These are phyloP conservation scores for Galeruca laticollis DNA, from an alignment of 2,888 invertebrate genomes.

Conservation along the genomic window DNA sequence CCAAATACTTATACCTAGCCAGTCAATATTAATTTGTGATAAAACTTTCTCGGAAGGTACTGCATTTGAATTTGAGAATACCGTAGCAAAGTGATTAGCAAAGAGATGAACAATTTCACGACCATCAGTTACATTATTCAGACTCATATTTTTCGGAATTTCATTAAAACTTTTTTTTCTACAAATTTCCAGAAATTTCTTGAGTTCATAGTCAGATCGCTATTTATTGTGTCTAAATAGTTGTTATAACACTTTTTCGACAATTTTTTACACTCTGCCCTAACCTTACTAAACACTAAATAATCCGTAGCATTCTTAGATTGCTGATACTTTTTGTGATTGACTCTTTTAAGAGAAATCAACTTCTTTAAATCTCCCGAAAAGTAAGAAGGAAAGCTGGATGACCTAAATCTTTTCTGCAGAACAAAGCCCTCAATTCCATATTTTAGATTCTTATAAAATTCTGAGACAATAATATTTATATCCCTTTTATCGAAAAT, in stretches of 20 bases:
- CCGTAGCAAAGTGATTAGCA: too few species aligned
- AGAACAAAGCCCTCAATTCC: too few species aligned
- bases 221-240: too few species aligned
- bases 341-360: neutral
- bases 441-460: too few species aligned
- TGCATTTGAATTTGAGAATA: neutral
- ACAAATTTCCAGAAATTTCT: neutral
- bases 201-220: neutral
- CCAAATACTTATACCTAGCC: neutral
- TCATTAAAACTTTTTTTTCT: neutral
- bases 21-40: neutral
- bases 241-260: neutral
- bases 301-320: neutral
- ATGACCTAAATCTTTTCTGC: too few species aligned
- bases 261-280: neutral
- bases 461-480: too few species aligned
- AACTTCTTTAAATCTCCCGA: too few species aligned
- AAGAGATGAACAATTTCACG: neutral
- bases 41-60: neutral
- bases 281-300: neutral
- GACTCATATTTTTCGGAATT: too few species aligned
- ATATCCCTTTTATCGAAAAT: neutral
- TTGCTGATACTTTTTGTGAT: neutral
- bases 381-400: too few species aligned
- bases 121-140: neutral